These are phyloP conservation scores for Acanthisitta chloris DNA, from an alignment of 2,113 vertebrate genomes.

Conservation along the genomic window DNA sequence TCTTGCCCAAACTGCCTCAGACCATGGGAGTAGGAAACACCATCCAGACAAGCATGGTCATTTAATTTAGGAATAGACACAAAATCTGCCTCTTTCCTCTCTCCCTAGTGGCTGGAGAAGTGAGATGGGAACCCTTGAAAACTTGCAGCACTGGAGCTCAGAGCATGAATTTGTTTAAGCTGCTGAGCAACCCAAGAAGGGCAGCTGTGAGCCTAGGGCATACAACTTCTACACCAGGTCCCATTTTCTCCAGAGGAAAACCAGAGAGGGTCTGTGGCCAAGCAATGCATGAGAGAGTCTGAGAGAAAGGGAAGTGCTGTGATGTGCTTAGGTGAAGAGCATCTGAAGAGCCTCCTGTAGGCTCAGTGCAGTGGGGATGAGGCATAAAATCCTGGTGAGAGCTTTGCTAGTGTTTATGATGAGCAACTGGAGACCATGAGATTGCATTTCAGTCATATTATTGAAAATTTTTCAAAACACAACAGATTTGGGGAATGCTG, in stretches of 20 bases:
- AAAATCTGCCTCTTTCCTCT: neutral
- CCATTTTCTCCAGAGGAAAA: neutral
- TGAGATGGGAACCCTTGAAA: neutral
- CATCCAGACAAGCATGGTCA: neutral
- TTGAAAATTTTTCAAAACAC: neutral
- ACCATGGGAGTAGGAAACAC: neutral
- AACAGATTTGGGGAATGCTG: neutral
- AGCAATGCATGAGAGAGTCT: neutral
- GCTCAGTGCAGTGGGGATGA: too few relatives aligned
- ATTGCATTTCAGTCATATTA: neutral
- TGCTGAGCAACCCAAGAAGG: neutral
- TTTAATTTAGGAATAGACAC: neutral
- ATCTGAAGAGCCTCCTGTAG: neutral
- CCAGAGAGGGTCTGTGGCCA: neutral
- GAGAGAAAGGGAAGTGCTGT: neutral
- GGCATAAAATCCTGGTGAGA: neutral
- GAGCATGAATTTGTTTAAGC: neutral
- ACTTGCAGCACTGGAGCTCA: neutral
- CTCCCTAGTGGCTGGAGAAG: neutral
- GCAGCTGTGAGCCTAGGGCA: neutral
- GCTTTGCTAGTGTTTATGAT: neutral
- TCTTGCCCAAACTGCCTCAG: neutral
- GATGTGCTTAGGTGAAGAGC: neutral
- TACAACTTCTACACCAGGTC: neutral
- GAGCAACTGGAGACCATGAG: neutral